Evolutionary conservation across 1,140 invertebrate genomes (phyloP).

Genomic region (Brachionus paranguensis): DNA sequence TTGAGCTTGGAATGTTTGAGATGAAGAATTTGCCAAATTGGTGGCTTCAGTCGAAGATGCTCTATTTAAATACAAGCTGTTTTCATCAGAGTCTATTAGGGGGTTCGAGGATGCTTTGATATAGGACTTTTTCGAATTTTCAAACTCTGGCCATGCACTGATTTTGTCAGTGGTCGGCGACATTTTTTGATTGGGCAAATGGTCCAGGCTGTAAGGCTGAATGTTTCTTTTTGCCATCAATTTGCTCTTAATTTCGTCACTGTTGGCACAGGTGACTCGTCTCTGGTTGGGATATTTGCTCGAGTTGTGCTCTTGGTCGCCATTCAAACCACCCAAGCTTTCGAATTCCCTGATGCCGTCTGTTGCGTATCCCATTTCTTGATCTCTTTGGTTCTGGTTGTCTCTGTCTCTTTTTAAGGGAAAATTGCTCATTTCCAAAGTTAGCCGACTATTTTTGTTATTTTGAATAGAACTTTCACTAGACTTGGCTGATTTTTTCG

Average conservation of each 20-base stretch:
- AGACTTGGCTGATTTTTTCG: not conserved
- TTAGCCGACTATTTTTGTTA: not conserved
- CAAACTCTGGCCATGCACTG: not conserved
- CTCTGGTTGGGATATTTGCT: not conserved
- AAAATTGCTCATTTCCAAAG: not conserved
- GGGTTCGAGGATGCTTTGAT: not conserved
- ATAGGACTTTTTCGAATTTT: not conserved
- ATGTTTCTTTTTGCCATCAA: not conserved
- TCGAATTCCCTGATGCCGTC: not conserved
- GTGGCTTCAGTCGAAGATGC: not conserved
- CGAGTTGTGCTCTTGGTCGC: not conserved
- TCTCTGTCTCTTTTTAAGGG: not conserved
- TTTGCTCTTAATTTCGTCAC: not conserved
- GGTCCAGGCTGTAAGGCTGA: not conserved
- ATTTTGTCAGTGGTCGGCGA: not conserved
- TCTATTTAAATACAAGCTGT: constrained; percentile 5
- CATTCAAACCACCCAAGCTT: not conserved
- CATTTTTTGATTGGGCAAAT: not conserved
- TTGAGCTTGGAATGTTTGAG: not conserved
- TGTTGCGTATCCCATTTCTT: not conserved
- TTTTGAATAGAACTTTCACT: not conserved
- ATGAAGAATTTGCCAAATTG: not conserved
- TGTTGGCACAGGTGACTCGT: not conserved
- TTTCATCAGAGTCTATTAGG: not conserved
- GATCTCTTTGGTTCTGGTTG: not conserved